Percentiles rank a stretch among this genome's conserved stretches.
Evolutionary conservation across 1,140 invertebrate genomes (phyloP).

Genomic region (Aphis craccivora): DNA sequence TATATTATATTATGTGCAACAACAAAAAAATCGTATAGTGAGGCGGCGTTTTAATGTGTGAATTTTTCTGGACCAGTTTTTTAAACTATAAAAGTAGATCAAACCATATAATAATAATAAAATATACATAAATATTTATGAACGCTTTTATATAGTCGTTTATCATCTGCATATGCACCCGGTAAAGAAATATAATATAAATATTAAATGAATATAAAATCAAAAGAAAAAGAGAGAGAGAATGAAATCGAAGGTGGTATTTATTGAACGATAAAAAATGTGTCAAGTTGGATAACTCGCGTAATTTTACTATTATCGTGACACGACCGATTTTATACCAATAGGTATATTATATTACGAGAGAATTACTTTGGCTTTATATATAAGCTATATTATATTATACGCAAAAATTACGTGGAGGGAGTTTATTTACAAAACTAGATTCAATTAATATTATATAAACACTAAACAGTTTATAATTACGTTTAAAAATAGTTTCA

Average conservation of each 20-base stretch:
- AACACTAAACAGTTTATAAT: conserved; percentile 18
- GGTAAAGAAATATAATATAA: not conserved
- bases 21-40: not conserved
- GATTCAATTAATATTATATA: not conserved
- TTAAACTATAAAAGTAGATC: not conserved
- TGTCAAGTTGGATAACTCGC: not conserved
- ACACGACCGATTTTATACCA: not conserved
- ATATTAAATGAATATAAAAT: conserved; percentile 7
- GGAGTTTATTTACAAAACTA: not conserved
- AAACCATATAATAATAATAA: not conserved
- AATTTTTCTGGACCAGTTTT: conserved; percentile 38
- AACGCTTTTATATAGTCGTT: not conserved
- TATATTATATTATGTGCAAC: not conserved
- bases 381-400: not conserved
- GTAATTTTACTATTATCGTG: conserved; percentile 50
- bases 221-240: not conserved
- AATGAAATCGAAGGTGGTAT: conserved; percentile 9
- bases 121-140: not conserved
- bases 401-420: not conserved
- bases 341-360: not conserved
- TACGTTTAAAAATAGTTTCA: not conserved
- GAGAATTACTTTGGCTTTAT: not conserved
- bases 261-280: conserved; percentile 53
- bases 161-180: conserved; percentile 7
- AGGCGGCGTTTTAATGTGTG: not conserved